Percentiles rank a stretch among this genome's conserved stretches.
Conservation (phyloP, 2,888 invertebrate species). For the Ceramica pisi region DNA sequence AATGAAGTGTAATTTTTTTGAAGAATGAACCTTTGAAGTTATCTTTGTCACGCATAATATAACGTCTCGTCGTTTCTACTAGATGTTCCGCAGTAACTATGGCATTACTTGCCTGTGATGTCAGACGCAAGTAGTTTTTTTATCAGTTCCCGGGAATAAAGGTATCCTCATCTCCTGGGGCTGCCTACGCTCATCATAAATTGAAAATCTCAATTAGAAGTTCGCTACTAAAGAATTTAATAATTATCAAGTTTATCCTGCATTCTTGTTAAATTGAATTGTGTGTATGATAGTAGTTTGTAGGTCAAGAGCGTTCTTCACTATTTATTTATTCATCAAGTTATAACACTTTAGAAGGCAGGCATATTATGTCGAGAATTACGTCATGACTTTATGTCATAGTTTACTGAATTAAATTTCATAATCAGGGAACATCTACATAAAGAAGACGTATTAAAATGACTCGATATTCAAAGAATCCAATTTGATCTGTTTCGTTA, state of each 20-base stretch:
- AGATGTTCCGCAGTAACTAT: background rate
- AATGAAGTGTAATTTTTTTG: no score
- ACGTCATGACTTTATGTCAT: constrained; percentile 31
- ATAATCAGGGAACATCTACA: background rate
- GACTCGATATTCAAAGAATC: background rate
- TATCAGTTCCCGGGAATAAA: no score
- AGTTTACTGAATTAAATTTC: background rate
- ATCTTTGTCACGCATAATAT: no score
- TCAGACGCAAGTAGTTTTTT: background rate
- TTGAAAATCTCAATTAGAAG: background rate
- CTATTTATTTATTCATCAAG: constrained; percentile 42
- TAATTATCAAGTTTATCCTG: background rate
- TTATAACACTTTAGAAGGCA: constrained; percentile 14
- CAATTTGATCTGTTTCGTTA: background rate
- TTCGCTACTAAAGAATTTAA: background rate
- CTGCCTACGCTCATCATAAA: background rate
- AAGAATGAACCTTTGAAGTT: background rate
- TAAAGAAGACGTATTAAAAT: background rate
- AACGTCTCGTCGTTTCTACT: background rate
- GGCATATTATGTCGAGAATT: constrained; percentile 11
- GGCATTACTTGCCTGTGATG: background rate
- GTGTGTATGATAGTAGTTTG: constrained; percentile 14
- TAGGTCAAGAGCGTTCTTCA: constrained; percentile 42
- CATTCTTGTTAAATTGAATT: constrained; percentile 19
- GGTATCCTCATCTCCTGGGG: no score